phyloP scores from a whole-genome alignment of 2,797 vertebrate genomes.

The Galagoides demidoff region DNA sequence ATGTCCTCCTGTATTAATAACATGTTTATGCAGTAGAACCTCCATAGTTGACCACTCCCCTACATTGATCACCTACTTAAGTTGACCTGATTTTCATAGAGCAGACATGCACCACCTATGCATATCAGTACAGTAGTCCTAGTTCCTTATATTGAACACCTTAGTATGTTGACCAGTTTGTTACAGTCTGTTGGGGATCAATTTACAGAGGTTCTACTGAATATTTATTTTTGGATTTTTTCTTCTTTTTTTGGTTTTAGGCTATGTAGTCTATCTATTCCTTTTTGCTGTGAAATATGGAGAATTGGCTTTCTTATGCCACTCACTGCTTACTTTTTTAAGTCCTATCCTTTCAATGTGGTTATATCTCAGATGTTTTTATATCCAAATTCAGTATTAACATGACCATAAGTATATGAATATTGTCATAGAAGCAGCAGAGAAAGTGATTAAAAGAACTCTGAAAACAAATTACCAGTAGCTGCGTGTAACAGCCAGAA shows the following conservation, averaged over 20 bases:
- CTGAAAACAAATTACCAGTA: background rate
- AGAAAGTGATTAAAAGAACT: conserved; percentile 13
- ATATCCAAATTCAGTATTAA: background rate
- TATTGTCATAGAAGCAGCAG: conserved; percentile 5
- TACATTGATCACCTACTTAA: no score
- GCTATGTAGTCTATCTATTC: background rate
- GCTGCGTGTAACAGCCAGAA: background rate
- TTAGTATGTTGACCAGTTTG: no score
- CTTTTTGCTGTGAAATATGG: conserved; percentile 31
- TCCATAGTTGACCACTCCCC: no score
- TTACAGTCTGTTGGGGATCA: no score
- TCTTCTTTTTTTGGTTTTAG: conserved; percentile 23
- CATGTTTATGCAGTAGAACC: background rate
- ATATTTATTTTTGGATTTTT: background rate
- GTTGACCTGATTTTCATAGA: no score
- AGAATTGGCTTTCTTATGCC: background rate
- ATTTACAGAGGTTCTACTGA: no score
- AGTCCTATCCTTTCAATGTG: background rate
- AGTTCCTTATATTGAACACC: no score
- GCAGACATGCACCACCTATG: no score
- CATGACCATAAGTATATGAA: background rate
- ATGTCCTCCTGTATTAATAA: background rate
- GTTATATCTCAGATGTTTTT: background rate
- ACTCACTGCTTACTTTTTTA: background rate
- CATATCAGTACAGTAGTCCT: no score